phyloP scores from a whole-genome alignment of 1,140 invertebrate species.

The Calliphora vicina region DNA sequence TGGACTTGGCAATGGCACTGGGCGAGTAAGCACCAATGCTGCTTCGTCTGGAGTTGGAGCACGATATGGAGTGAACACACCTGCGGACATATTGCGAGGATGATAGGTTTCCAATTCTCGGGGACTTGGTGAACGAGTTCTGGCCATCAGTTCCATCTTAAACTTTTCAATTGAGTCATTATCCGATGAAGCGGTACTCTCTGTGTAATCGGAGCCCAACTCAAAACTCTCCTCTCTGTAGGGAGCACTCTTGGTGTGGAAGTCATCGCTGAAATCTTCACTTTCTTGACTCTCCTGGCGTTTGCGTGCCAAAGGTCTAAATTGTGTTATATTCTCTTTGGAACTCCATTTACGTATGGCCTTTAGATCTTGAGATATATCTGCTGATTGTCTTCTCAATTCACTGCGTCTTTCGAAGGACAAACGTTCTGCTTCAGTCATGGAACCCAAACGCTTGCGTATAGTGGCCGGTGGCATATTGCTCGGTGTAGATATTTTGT shows the following conservation, averaged over 20 bases:
- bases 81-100: conserved; percentile 65
- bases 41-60: conserved; percentile 65
- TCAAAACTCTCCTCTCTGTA: conserved; percentile 52
- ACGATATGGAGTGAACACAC: conserved; percentile 59
- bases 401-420: conserved; percentile 57
- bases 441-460: conserved; percentile 58
- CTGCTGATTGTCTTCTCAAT: conserved; percentile 54
- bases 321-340: conserved; percentile 50
- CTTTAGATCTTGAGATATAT: conserved; percentile 47
- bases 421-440: conserved; percentile 57
- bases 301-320: conserved; percentile 40
- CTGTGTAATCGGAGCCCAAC: conserved; percentile 69
- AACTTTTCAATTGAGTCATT: conserved; percentile 67
- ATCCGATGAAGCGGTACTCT: conserved; percentile 67
- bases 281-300: conserved; percentile 39
- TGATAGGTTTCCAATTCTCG: conserved; percentile 75
- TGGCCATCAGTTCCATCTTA: conserved; percentile 66
- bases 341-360: conserved; percentile 53
- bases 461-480: conserved; percentile 42
- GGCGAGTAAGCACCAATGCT: conserved; percentile 67
- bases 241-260: conserved; percentile 36
- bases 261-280: conserved; percentile 43
- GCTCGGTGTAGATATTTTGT: conserved; percentile 42
- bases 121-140: conserved; percentile 63
- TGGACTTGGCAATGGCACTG: conserved; percentile 68